Percentiles rank a stretch among this genome's conserved stretches.
Conservation (phyloP, 2,113 vertebrate genomes). For the Eulacestoma nigropectus region DNA sequence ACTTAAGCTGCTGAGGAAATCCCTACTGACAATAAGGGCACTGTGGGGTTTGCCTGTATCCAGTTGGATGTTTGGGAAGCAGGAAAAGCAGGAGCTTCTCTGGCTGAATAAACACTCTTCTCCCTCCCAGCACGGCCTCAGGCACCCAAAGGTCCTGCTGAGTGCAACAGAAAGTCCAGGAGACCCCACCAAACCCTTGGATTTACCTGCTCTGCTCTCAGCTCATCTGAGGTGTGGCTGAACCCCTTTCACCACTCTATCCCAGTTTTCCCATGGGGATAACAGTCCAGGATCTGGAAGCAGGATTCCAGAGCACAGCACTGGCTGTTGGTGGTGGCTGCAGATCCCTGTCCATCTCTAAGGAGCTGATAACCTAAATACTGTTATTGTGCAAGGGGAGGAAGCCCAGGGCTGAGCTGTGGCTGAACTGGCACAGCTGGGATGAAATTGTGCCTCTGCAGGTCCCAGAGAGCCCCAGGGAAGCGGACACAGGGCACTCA, state of each 20-base stretch:
- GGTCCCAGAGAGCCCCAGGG: neutral
- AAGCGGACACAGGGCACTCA: neutral
- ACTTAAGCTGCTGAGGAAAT: neutral
- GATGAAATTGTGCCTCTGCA: neutral
- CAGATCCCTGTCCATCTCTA: neutral
- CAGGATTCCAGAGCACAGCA: neutral
- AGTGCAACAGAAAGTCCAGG: neutral
- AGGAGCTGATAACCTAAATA: neutral
- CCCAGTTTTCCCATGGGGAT: neutral
- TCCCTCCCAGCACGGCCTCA: neutral
- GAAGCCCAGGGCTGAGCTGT: neutral
- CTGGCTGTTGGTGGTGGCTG: neutral
- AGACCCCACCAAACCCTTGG: neutral
- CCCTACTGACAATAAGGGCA: neutral
- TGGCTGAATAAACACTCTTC: neutral
- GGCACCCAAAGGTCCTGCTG: neutral
- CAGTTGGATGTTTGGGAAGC: neutral
- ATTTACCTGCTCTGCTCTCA: neutral
- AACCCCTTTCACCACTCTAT: neutral
- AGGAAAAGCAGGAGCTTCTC: neutral
- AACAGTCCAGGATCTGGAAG: neutral
- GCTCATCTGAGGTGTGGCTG: neutral
- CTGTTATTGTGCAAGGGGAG: neutral
- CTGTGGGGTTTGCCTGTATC: neutral
- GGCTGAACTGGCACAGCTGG: neutral